phyloP scores from a whole-genome alignment of 2,888 invertebrate species.

The Pycnomerus fuliginosus region DNA sequence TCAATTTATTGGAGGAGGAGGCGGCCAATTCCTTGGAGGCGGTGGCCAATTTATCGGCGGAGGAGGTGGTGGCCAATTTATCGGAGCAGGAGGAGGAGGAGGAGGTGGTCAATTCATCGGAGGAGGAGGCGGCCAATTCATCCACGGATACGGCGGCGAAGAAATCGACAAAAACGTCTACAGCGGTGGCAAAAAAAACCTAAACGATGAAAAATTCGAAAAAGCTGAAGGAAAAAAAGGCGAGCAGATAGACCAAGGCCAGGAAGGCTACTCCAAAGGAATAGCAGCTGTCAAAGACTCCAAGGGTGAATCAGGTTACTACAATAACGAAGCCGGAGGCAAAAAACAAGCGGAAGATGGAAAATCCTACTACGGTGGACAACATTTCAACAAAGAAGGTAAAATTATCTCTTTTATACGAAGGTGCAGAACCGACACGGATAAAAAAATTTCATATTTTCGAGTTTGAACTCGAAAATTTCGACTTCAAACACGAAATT shows the following conservation, averaged over 20 bases:
- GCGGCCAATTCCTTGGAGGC: constrained; percentile 46
- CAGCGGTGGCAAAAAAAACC: constrained; percentile 60
- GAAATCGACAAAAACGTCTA: constrained; percentile 60
- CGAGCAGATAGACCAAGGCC: constrained; percentile 58
- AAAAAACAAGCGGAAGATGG: constrained; percentile 62
- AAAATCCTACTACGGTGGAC: constrained; percentile 60
- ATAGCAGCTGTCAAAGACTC: constrained; percentile 51
- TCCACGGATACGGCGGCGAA: constrained; percentile 39
- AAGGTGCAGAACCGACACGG: too few relatives aligned
- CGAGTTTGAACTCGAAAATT: too few relatives aligned
- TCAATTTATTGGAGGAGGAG: constrained; percentile 26
- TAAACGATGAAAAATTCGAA: constrained; percentile 58
- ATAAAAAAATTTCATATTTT: too few relatives aligned
- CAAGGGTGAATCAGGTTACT: constrained; percentile 56
- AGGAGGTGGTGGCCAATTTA: constrained; percentile 22
- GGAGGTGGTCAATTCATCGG: constrained; percentile 23
- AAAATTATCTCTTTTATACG: too few relatives aligned
- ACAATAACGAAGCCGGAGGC: constrained; percentile 59
- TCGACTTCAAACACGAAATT: too few relatives aligned
- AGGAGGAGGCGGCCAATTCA: constrained; percentile 26
- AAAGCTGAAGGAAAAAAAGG: constrained; percentile 59
- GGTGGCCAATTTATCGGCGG: constrained; percentile 23
- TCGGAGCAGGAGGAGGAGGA: constrained; percentile 22
- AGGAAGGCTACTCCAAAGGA: constrained; percentile 59
- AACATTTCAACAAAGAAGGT: constrained; percentile 62